Percentiles rank a stretch among this genome's conserved stretches.
These are phyloP conservation scores for Phrynocephalus vlangalii DNA, from an alignment of 2,797 vertebrate species.

Conservation along the genomic window DNA sequence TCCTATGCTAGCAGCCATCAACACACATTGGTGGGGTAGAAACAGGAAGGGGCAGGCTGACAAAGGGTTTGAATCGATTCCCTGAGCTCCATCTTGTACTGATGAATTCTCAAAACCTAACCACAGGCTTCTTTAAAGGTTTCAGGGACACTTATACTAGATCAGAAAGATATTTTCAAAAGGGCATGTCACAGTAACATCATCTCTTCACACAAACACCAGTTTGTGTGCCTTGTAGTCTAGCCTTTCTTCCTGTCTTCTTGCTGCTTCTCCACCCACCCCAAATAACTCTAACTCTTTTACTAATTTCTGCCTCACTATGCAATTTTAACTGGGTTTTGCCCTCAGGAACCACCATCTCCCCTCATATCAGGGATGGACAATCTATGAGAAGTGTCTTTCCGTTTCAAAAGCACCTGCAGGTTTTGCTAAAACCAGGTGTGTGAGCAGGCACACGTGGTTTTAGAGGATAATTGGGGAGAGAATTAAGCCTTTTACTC, in stretches of 20 bases:
- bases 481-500: too few relatives aligned
- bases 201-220: not conserved
- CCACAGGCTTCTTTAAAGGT: not conserved
- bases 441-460: too few relatives aligned
- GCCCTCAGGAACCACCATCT: too few relatives aligned
- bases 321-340: not conserved
- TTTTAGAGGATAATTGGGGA: too few relatives aligned
- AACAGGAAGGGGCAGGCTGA: not conserved
- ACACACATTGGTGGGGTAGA: not conserved
- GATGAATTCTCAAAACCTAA: not conserved
- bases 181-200: not conserved
- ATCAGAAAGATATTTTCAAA: not conserved
- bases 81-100: not conserved
- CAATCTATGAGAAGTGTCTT: not conserved
- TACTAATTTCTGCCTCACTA: not conserved
- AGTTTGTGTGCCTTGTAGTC: not conserved
- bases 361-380: not conserved
- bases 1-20: not conserved
- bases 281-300: too few relatives aligned
- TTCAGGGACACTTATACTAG: not conserved
- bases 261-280: not conserved
- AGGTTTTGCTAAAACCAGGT: too few relatives aligned
- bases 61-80: not conserved
- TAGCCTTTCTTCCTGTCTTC: not conserved
- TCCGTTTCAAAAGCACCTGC: too few relatives aligned